Evolutionary conservation across 1,140 invertebrate genomes (phyloP).

Genomic region (Drosophila bipectinata): DNA sequence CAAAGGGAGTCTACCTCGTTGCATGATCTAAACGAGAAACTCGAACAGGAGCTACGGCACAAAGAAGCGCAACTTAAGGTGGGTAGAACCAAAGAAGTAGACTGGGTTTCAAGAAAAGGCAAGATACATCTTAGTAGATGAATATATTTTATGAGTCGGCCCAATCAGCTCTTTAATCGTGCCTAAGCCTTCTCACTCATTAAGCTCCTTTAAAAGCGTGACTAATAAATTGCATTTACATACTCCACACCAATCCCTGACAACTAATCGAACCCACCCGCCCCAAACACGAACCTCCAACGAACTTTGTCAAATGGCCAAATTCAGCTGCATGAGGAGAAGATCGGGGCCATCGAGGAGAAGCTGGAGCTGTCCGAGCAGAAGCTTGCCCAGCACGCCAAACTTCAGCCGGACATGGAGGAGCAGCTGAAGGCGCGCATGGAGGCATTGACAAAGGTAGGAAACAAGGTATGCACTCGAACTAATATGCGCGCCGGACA

Average conservation of each 20-base stretch:
- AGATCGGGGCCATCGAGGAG: constrained; percentile 96
- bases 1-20: constrained; percentile 98
- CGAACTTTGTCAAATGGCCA: constrained; percentile 7
- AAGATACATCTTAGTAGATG: constrained; percentile 19
- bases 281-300: constrained; percentile 27
- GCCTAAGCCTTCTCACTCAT: constrained; percentile 36
- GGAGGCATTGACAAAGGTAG: constrained; percentile 98
- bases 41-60: constrained; percentile 98
- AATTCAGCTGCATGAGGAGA: constrained; percentile 95
- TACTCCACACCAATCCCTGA: constrained; percentile 42
- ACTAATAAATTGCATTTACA: constrained; percentile 65
- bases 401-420: constrained; percentile 96
- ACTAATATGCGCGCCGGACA: constrained; percentile 81
- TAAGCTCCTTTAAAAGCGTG: constrained; percentile 44
- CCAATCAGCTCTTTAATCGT: constrained; percentile 9
- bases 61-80: constrained; percentile 98
- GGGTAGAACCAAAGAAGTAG: constrained; percentile 28
- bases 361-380: constrained; percentile 98
- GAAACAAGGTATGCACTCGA: constrained; percentile 90
- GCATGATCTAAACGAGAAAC: constrained; percentile 98
- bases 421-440: constrained; percentile 97
- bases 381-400: constrained; percentile 96
- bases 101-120: constrained; percentile 46
- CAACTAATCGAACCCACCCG: constrained; percentile 54
- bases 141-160: constrained; percentile 7